Evolutionary conservation across 1,140 invertebrate genomes (phyloP), one percentile per base, ranked within the genome.

Genomic region (Coelopa frigida): DNA sequence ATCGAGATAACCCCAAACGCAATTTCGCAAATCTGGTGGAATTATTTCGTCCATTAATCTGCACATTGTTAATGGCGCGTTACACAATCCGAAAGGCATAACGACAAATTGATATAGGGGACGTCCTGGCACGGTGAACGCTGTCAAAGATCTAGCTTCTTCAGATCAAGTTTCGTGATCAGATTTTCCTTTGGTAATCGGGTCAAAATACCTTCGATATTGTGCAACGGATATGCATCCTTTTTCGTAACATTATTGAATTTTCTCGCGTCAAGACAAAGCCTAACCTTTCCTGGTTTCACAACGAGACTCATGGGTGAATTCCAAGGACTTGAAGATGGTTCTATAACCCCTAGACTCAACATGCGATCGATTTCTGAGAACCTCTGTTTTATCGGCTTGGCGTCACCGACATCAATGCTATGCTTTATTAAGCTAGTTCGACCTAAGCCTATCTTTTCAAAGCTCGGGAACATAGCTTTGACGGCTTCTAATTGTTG

Each of bases 41-140:
- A 72, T 58, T 1, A 61, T 55, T 10, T 43, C 54, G 37, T 44
- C 41, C 31, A 48, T 42, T 5, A 48, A 22, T 11, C 39, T 5
- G 14, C 40, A 36, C 41, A 49, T 37, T 2, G 39, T 42, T 42
- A 21, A 21, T 1, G 48, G 33, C 1, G 40, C 40, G 17, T 36
- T 49, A 15, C 40, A 37, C 5, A 44, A 64, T 71, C 32, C 48
- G 18, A 48, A 48, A 6, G 46, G 46, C 46, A 48, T 49, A 49
- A 74, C 73, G 3, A 67, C 71, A 2, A 72, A 75, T 32, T 72
- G 72, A 32, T 59, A n/a, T 43, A 31, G 46, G 50, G 11, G 50
- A 57, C 6, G 43, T 51, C 27, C 4, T 49, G 52, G 2, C 71
- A 17, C 0, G 56, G 57, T 12, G 18, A 21, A 2, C 72, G 52